Conservation (phyloP, 1,140 invertebrate species). For the Geopemphigus sp. region DNA sequence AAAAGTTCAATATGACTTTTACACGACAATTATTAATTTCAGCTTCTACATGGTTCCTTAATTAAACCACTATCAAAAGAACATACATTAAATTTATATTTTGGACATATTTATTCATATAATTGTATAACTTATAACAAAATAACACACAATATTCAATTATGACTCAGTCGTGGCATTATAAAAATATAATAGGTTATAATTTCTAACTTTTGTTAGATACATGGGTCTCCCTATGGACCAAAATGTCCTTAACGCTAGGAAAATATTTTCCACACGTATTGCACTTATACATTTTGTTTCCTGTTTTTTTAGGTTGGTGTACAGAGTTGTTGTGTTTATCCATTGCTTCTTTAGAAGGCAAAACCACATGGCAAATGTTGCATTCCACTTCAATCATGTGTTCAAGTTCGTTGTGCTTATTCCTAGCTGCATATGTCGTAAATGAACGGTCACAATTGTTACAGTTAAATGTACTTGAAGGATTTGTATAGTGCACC, state of each 20-base stretch:
- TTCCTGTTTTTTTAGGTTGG: slow-evolving; percentile 13
- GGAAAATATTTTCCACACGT: slow-evolving; percentile 34
- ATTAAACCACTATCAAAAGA: too few species aligned
- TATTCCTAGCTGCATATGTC: not conserved
- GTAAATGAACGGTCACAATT: slow-evolving; percentile 28
- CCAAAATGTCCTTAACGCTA: slow-evolving; percentile 44
- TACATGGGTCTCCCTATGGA: slow-evolving; percentile 30
- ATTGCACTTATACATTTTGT: slow-evolving; percentile 24
- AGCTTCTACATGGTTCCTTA: too few species aligned
- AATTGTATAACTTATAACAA: too few species aligned
- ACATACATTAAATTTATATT: too few species aligned
- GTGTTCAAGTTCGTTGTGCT: slow-evolving; percentile 35
- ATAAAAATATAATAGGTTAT: too few species aligned
- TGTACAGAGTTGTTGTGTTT: slow-evolving; percentile 41
- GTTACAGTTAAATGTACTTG: slow-evolving; percentile 16
- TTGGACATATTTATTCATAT: too few species aligned
- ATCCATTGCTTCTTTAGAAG: slow-evolving; percentile 42
- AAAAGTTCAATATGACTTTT: too few species aligned
- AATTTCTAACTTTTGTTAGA: too few species aligned
- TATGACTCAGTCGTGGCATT: too few species aligned
- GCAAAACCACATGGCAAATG: slow-evolving; percentile 37
- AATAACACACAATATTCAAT: too few species aligned
- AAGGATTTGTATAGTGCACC: slow-evolving; percentile 23
- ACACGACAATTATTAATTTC: too few species aligned
- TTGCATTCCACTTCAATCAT: slow-evolving; percentile 18